phyloP scores from a whole-genome alignment of 2,113 vertebrate genomes.

The Rattus rattus region DNA sequence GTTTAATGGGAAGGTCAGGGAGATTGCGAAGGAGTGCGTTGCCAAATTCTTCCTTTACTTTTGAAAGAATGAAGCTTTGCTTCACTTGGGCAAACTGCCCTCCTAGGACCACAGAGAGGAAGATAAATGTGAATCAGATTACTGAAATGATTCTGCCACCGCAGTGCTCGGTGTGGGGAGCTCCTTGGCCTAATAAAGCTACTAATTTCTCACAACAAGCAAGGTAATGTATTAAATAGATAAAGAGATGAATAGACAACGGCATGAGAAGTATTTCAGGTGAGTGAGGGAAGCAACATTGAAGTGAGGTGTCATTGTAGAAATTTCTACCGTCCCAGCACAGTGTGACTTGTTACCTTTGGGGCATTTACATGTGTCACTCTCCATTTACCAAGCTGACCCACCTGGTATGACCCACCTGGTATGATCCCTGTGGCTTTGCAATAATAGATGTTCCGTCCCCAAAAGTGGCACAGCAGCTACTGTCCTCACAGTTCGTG shows the following conservation, averaged over 20 bases:
- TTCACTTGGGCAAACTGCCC: not conserved
- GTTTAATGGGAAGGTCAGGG: not conserved
- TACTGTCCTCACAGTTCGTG: conserved; percentile 88
- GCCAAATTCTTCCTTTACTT: not conserved
- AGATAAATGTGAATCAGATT: not conserved
- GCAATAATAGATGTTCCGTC: conserved; percentile 93
- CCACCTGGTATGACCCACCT: conserved; percentile 94
- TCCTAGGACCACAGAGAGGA: not conserved
- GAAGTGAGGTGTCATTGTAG: no score
- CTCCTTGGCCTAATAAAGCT: not conserved
- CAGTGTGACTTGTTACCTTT: not conserved
- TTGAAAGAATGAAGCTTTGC: not conserved
- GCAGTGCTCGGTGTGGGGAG: not conserved
- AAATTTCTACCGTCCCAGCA: not conserved
- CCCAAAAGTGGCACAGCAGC: conserved; percentile 88
- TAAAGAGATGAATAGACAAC: not conserved
- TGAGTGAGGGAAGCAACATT: not conserved
- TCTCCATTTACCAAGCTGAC: not conserved
- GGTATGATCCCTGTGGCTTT: conserved; percentile 89
- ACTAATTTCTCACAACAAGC: not conserved
- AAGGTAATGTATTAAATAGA: not conserved
- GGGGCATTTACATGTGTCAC: not conserved
- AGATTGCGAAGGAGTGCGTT: not conserved
- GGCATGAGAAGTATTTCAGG: not conserved
- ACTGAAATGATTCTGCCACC: not conserved